Base-by-base conservation (phyloP, 1,140 invertebrate genomes). In the Brachionus rotundiformis region DNA sequence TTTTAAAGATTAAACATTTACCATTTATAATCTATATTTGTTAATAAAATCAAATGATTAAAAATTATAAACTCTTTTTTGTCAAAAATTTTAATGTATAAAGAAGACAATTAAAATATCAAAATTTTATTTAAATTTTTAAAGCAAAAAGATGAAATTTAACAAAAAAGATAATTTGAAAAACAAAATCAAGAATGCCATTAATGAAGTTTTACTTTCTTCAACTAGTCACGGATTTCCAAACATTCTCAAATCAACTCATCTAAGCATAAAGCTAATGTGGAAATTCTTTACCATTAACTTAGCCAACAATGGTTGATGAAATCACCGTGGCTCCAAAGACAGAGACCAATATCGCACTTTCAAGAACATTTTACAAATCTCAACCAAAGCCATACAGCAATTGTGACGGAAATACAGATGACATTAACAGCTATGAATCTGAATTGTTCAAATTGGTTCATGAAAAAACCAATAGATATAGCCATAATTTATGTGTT, bases 161-260 rank as follows among this genome's bases (percentile, higher is more conserved):
- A 39, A 41, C n/a, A 41, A 41, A 41, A 41, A 41, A 41, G 39
- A 41, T 3, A 41, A 41, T 13, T 16, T 19, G 2, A 19, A 54
- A 23, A 8, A 49, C 7, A 49, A 16, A 49, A 16, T 49, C 13
- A 49, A 19, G 16, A 49, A 19, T 4, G 4, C 47, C 3, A 27
- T 63, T 13, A 63, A 6, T 29, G 23, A 31, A 1, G 27, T 63
- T 63, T 4, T 27, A 27, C 8, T 63, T 16, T 13, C 27, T 25
- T 77, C 41, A 29, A 77, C 41, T 47, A 59, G 19, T 19, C 73
- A 77, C 41, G 73, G 73, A 5, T 44, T 47, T 31, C 73, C 73
- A 27, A 77, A 47, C 16, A 77, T 77, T 13, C 6, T 77, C 8
- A 47, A 41, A 77, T 41, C 33, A 8, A 36, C 33, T 36, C 3